Base-by-base conservation (phyloP, 2,113 vertebrate genomes). In the Tyrannus savana region DNA sequence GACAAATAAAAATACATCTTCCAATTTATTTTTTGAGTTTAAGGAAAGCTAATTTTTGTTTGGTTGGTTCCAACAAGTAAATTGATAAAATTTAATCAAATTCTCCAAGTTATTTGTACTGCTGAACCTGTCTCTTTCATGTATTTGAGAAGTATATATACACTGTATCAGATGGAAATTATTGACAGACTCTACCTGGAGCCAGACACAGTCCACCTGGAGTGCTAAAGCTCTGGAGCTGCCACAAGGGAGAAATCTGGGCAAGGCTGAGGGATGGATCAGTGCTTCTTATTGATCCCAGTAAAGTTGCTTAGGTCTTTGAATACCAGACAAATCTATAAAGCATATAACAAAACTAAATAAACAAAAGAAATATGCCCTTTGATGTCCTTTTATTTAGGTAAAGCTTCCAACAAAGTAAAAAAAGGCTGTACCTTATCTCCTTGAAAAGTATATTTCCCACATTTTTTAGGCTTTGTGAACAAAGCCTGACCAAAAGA, bases 131-230 rank as follows among this genome's bases (percentile, higher is more conserved):
- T 27, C 52, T 87, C 84, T 85, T 94, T 79, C 24, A 31, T n/a
- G 11, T 47, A 18, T 79, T 82, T 79, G 59, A 91, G 94, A 93
- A 93, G 89, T 60, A 95, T 14, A 55, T 87, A 55, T 87, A 67
- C 28, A 69, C 66, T 41, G 12, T 71, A 72, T 81, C 76, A 91
- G 67, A 86, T 62, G 50, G 94, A 88, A 91, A 90, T 73, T 93
- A 96, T 84, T 88, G 94, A 93, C 90, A 92, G 81, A 83, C 37
- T 87, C 81, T 88, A 93, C 92, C 92, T 94, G 94, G 85, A 94
- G 95, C 83, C 88, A 94, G 92, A 92, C 82, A 58, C 25, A 85
- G 28, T 94, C 69, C 50, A 97, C 92, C 63, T 77, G 58, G 37
- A 77, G 72, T 71, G 50, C 62, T 88, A 66, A 93, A 95, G 74